Base-by-base conservation (phyloP, 2,888 invertebrate species). In the Bugula neritina region DNA sequence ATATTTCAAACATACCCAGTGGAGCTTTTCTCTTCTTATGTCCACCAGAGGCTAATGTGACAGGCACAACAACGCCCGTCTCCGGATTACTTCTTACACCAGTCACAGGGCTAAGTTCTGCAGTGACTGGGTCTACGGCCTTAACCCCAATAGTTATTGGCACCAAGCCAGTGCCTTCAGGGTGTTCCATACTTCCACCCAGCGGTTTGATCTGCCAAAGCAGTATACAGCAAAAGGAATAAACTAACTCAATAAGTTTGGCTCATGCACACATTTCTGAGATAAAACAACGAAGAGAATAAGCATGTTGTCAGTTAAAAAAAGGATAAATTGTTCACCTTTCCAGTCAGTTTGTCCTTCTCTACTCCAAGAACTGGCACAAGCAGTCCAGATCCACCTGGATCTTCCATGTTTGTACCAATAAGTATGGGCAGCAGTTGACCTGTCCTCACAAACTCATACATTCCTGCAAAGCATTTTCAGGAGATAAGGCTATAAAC, bases 101-200 rank as follows among this genome's bases (percentile, higher is more conserved):
- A 71, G 77, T 79, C 43, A 82, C 79, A 1, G 81, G 80, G 73
- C 81, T 80, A 35, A 81, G 73, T 58, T 81, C 80, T 43, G 81
- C 81, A 23, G 81, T 79, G 2, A 81, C 76, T 2, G 80, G 79
- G 72, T 83, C 82, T 31, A 82, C 77, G 10, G 81, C 81, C 72
- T 78, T 77, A 54, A 74, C 76, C 43, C 82, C 80, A 58, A 82
- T 79, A 72, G 75, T 78, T 72, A 82, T 82, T 1, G 82, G 81
- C 1, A 81, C 78, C 34, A 81, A 75, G 54, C 82, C 82, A 80
- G 75, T 78, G 63, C 83, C 82, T 55, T 81, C 80, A 25, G 81
- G 81, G 57, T 82, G 82, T 73, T 83, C 83, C 80, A 81, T 81
- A 29, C 80, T 82, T 35, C 83, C 83, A 25, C 80, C 82, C 55